A percentile compares a stretch with the other conserved stretches of the same genome.
Conservation (phyloP, 1,140 invertebrate species). For the Dufourea novaeangliae region DNA sequence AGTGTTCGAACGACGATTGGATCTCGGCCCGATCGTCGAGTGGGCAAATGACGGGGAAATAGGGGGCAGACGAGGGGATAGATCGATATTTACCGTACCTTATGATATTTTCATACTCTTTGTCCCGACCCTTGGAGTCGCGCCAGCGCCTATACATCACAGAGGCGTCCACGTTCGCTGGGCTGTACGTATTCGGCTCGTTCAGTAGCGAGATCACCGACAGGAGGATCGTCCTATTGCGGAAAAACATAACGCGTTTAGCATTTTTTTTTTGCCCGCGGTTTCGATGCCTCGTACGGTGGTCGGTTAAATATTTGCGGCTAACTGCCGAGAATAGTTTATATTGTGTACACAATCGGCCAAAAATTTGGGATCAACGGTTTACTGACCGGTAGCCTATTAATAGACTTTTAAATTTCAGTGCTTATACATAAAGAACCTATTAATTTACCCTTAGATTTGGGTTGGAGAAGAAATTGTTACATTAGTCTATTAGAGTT, state of each 20-base stretch:
- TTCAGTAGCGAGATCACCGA: slow-evolving; percentile 99
- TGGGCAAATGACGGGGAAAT: too few species aligned
- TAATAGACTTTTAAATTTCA: too few species aligned
- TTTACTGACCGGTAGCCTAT: too few species aligned
- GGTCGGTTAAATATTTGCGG: slow-evolving; percentile 3
- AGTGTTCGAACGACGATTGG: neutral
- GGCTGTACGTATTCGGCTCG: slow-evolving; percentile 99
- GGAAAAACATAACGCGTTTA: slow-evolving; percentile 27
- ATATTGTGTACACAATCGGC: too few species aligned
- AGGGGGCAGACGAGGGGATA: neutral
- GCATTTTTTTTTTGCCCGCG: neutral
- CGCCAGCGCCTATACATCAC: slow-evolving; percentile 99
- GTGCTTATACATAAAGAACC: too few species aligned
- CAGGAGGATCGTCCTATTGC: slow-evolving; percentile 94
- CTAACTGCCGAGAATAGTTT: too few species aligned
- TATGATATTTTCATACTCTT: slow-evolving; percentile 99
- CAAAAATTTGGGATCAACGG: too few species aligned
- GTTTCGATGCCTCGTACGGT: neutral
- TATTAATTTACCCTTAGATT: too few species aligned
- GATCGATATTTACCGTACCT: slow-evolving; percentile 84
- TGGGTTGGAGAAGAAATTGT: too few species aligned
- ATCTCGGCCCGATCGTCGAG: too few species aligned
- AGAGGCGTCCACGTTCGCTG: slow-evolving; percentile 99
- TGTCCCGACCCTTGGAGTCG: slow-evolving; percentile 98
- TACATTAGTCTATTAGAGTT: too few species aligned